phyloP scores from a whole-genome alignment of 2,113 vertebrate genomes.

The Varanus komodoensis region DNA sequence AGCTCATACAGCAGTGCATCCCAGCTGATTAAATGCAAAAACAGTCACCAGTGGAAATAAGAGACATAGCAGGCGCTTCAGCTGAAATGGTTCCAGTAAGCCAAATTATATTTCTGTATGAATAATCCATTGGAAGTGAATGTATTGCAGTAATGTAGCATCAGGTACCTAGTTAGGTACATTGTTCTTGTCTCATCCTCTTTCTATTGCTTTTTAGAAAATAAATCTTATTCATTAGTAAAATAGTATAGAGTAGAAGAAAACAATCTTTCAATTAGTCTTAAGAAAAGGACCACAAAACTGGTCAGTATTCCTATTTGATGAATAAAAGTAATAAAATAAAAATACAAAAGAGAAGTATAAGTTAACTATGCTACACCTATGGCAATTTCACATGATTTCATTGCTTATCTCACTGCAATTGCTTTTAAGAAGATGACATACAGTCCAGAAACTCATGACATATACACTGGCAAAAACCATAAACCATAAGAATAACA shows the following conservation, averaged over 20 bases:
- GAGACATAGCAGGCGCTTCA: neutral
- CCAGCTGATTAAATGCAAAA: neutral
- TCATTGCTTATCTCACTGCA: conserved; percentile 40
- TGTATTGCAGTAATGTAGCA: conserved; percentile 9
- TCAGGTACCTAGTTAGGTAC: conserved; percentile 14
- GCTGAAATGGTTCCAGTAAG: neutral
- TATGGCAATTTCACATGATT: conserved; percentile 27
- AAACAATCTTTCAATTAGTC: neutral
- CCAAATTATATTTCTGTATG: conserved; percentile 13
- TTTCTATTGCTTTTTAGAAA: conserved; percentile 35
- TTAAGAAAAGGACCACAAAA: conserved; percentile 27
- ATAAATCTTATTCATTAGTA: conserved; percentile 22
- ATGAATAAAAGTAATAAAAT: conserved; percentile 44
- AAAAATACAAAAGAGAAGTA: conserved; percentile 52
- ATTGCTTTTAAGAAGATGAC: conserved; percentile 78
- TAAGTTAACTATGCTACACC: conserved; percentile 60
- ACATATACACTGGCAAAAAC: conserved; percentile 93
- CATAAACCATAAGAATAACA: conserved; percentile 90
- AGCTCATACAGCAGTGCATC: neutral
- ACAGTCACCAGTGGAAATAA: neutral
- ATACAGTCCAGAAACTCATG: conserved; percentile 92
- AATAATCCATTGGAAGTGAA: conserved; percentile 34
- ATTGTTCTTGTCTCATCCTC: conserved; percentile 31
- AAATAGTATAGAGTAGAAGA: neutral
- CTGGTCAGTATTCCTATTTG: conserved; percentile 37